Conservation (phyloP, 2,888 invertebrate species). For the Blastobasis lacticolella region DNA sequence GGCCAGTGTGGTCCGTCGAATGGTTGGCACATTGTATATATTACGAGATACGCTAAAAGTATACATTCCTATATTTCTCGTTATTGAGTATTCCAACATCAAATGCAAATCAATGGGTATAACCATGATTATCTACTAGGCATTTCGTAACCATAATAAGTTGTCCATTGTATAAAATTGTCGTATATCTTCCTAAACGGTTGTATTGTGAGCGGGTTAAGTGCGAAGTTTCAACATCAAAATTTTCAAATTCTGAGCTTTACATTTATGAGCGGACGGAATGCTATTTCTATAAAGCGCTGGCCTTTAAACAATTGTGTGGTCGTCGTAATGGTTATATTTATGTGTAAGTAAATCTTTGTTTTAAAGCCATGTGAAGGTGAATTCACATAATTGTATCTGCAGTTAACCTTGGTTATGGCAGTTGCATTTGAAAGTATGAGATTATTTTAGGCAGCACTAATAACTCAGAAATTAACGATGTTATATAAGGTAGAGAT, state of each 20-base stretch:
- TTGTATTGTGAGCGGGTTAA: background rate
- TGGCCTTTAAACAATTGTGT: no score
- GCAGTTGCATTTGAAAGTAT: no score
- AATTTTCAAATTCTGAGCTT: background rate
- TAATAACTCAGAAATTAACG: constrained; percentile 1
- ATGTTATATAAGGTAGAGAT: constrained; percentile 7
- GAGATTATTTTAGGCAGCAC: background rate
- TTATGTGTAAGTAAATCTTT: no score
- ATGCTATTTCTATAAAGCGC: no score
- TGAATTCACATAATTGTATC: no score
- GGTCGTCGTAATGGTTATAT: no score
- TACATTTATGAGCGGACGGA: background rate
- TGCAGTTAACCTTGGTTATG: no score
- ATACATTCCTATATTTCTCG: background rate
- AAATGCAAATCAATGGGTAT: no score
- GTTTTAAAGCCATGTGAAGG: no score
- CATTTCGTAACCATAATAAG: background rate
- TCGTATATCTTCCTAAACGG: background rate
- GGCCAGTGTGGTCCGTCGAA: no score
- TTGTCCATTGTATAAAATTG: background rate
- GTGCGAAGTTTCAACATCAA: background rate
- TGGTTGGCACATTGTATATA: background rate
- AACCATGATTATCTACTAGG: no score
- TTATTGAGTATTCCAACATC: no score
- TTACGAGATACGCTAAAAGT: background rate